A percentile compares a stretch with the other conserved stretches of the same genome.
Evolutionary conservation across 2,797 vertebrate genomes (phyloP).

Genomic region (Chaunax sp.): DNA sequence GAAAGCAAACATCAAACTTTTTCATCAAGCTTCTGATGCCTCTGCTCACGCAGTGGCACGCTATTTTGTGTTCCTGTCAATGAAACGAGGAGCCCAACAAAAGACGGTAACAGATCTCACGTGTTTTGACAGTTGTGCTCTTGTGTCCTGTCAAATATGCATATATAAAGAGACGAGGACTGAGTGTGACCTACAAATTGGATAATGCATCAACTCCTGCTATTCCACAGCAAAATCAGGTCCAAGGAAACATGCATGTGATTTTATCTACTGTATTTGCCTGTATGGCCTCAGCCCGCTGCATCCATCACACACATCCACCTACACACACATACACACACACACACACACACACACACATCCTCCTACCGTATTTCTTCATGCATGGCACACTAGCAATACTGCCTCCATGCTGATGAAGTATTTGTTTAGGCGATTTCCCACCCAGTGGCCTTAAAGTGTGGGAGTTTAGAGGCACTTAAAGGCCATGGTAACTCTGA

Average conservation of each 20-base stretch:
- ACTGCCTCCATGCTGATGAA: conserved; percentile 71
- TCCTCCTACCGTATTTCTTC: conserved; percentile 44
- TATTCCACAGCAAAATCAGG: conserved; percentile 20
- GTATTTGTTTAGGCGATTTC: conserved; percentile 84
- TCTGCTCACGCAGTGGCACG: not conserved
- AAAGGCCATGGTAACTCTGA: conserved; percentile 69
- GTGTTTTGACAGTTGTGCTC: conserved; percentile 44
- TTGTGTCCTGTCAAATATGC: conserved; percentile 41
- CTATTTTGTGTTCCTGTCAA: conserved; percentile 21
- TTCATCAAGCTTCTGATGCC: conserved; percentile 22
- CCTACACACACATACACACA: conserved; percentile 34
- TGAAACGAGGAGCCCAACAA: conserved; percentile 22
- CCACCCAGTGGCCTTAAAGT: conserved; percentile 76
- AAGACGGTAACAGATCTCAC: not conserved
- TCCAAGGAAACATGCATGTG: conserved; percentile 13
- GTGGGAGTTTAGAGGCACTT: conserved; percentile 78
- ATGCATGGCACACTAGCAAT: conserved; percentile 48
- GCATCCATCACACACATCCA: conserved; percentile 28
- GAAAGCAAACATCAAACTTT: conserved; percentile 17
- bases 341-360: conserved; percentile 21
- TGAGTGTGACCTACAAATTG: conserved; percentile 35
- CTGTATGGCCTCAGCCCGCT: not conserved
- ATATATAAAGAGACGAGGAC: conserved; percentile 25
- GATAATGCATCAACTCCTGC: conserved; percentile 20
- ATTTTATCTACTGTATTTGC: conserved; percentile 6